These are phyloP conservation scores for Podocnemis expansa DNA, from an alignment of 2,113 vertebrate species.

Conservation along the genomic window DNA sequence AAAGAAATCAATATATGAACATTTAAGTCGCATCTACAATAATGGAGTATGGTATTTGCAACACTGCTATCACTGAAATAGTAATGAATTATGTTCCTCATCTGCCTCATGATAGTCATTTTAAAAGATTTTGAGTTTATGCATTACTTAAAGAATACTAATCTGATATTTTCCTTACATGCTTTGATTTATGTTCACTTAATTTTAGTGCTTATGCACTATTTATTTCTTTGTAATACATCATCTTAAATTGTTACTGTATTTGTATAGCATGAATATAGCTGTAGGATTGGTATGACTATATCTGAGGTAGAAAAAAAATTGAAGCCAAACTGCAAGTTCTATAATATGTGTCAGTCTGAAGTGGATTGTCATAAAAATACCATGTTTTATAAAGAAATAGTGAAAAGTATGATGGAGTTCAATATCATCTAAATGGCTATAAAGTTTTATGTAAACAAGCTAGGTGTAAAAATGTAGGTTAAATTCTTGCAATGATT, in stretches of 20 bases:
- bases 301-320: not conserved
- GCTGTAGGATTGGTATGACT: not conserved
- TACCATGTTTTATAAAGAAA: conserved; percentile 29
- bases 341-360: conserved; percentile 29
- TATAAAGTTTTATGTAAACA: conserved; percentile 44
- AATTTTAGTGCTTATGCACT: not conserved
- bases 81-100: not conserved
- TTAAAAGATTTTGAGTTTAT: conserved; percentile 29
- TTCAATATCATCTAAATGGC: conserved; percentile 13
- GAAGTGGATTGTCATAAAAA: conserved; percentile 16
- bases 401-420: conserved; percentile 24
- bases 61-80: conserved; percentile 7
- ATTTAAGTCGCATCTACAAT: not conserved
- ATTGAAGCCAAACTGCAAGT: conserved; percentile 13
- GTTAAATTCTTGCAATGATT: conserved; percentile 34
- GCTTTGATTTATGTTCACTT: conserved; percentile 8
- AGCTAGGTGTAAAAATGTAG: conserved; percentile 37
- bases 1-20: conserved; percentile 5
- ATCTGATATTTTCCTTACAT: not conserved
- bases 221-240: not conserved
- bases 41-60: not conserved
- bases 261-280: not conserved
- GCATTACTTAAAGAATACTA: conserved; percentile 13
- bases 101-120: not conserved
- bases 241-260: not conserved